Percentiles rank a stretch among this genome's conserved stretches.
Evolutionary conservation across 1,140 invertebrate species (phyloP).

Genomic region (Musca domestica): DNA sequence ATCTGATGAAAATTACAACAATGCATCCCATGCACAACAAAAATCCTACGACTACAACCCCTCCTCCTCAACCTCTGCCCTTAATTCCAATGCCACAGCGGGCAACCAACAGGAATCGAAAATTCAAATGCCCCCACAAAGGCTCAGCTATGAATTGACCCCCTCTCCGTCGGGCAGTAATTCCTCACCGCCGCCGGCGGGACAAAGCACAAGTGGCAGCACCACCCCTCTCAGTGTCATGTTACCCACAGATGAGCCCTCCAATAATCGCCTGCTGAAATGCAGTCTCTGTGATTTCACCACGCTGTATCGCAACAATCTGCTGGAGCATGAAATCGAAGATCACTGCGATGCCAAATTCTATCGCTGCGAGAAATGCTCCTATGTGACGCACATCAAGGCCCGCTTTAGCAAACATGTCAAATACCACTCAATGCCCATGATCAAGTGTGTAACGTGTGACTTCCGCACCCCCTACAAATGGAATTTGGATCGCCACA

Average conservation of each 20-base stretch:
- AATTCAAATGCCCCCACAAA: conserved; percentile 17
- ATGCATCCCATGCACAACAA: conserved; percentile 17
- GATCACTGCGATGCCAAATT: conserved; percentile 64
- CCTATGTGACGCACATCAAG: conserved; percentile 86
- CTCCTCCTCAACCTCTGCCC: not conserved
- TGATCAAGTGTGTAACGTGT: conserved; percentile 90
- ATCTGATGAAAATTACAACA: not conserved
- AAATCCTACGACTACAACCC: not conserved
- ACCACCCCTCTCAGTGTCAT: not conserved
- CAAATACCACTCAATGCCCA: conserved; percentile 91
- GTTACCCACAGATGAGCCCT: conserved; percentile 32
- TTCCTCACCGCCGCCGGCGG: conserved; percentile 23
- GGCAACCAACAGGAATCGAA: not conserved
- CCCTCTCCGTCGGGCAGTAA: conserved; percentile 32
- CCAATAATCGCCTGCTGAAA: conserved; percentile 53
- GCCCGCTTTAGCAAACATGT: conserved; percentile 89
- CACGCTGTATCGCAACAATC: conserved; percentile 51
- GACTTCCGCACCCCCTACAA: conserved; percentile 80
- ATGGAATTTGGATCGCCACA: conserved; percentile 84
- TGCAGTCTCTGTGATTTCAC: conserved; percentile 59
- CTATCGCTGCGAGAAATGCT: conserved; percentile 85
- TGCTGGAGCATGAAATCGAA: conserved; percentile 58
- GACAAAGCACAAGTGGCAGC: not conserved
- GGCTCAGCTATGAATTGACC: conserved; percentile 22
- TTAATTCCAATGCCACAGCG: not conserved